Percentiles rank a stretch among this genome's conserved stretches.
These are phyloP conservation scores for Psittacus erithacus DNA, from an alignment of 2,113 vertebrate genomes.

Conservation along the genomic window DNA sequence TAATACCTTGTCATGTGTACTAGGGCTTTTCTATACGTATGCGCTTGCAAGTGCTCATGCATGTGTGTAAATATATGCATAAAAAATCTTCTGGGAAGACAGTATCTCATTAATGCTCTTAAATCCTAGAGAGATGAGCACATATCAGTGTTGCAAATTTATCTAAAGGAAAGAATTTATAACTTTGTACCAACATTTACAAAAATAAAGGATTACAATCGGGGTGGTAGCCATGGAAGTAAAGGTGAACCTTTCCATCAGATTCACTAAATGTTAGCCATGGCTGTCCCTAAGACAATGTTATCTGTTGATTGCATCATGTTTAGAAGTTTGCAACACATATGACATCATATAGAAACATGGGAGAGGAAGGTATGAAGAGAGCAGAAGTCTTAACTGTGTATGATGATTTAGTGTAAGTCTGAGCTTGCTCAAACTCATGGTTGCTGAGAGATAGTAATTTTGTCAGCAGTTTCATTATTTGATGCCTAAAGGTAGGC, in stretches of 20 bases:
- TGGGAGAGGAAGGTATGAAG: not conserved
- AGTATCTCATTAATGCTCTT: not conserved
- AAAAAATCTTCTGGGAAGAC: not conserved
- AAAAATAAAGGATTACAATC: not conserved
- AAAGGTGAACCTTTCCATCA: not conserved
- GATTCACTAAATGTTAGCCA: not conserved
- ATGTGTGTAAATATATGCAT: not conserved
- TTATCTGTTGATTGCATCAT: not conserved
- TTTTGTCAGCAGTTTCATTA: constrained; percentile 35
- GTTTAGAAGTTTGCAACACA: not conserved
- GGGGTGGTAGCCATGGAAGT: not conserved
- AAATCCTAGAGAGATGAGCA: not conserved
- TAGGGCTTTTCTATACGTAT: not conserved
- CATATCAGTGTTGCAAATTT: not conserved
- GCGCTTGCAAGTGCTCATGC: fast-evolving
- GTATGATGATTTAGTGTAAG: not conserved
- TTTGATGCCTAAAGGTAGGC: constrained; percentile 33
- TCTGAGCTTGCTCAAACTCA: not conserved
- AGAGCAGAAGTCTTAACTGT: not conserved
- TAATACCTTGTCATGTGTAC: not conserved
- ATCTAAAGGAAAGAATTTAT: not conserved
- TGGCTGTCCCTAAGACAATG: not conserved
- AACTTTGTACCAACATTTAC: not conserved
- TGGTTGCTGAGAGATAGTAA: not conserved
- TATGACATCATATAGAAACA: not conserved